Evolutionary conservation across 2,113 vertebrate species (phyloP), one percentile per base, ranked within the genome.

Genomic region (Brienomyrus brachyistius): DNA sequence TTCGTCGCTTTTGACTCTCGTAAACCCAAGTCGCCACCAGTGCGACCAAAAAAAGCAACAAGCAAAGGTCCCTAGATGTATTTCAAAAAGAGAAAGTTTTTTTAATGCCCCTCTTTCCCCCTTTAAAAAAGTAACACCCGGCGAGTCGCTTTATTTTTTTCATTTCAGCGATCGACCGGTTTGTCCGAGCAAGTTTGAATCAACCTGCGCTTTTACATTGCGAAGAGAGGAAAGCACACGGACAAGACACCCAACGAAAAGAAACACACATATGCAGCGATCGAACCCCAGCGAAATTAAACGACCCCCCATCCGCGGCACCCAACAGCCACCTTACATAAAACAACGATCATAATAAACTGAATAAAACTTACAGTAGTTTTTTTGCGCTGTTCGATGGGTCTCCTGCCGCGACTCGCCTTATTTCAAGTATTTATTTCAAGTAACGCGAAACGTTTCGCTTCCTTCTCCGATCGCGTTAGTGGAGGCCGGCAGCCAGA

Each of bases 281-380:
- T 89, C 89, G 51, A 62, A 86, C 70, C 19, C 83, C 86, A 66
- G 51, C 84, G 89, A 90, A 85, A 90, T 84, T 4, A 77, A 89
- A 83, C 90, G 84, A 87, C 89, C 51, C 86, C 40, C 83, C 5
- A 82, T 91, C 82, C 84, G 21, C 48, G 83, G 17, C 82, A 77
- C 45, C 13, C 70, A 40, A 27, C 45, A 50, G 45, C 83, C 21
- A 50, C 43, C 83, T 86, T 13, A 51, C 45, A 86, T 13, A 86
- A 48, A 86, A 50, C n/a, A 86, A 50, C 23, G 21, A 86, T 5
- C 48, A 86, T 43, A 80, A 80, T 19, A 90, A 90, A 84, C 88
- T 90, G 74, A 89, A 66, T 50, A 77, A 77, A 93, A 94, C 95
- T 94, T 91, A 95, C 94, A 94, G 90, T 85, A 13, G 56, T 88